A percentile compares a stretch with the other conserved stretches of the same genome.
Evolutionary conservation across 2,797 vertebrate species (phyloP).

Genomic region (Novumbra hubbsi): DNA sequence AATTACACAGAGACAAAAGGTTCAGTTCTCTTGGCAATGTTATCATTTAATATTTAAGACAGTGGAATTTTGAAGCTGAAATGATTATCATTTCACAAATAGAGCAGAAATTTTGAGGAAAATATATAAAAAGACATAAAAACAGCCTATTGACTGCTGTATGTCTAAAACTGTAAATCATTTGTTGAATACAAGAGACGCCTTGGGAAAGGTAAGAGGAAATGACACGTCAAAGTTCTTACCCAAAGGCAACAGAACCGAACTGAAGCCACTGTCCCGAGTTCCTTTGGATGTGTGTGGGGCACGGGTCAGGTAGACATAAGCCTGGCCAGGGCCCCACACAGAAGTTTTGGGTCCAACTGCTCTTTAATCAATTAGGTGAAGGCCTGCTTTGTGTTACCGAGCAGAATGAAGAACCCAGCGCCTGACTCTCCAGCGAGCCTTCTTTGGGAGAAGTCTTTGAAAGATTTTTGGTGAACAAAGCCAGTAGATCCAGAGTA

Average conservation of each 20-base stretch:
- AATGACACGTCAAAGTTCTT: slow-evolving; percentile 44
- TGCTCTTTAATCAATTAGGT: slow-evolving; percentile 53
- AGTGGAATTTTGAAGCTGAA: slow-evolving; percentile 39
- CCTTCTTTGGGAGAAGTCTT: slow-evolving; percentile 49
- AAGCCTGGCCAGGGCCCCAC: slow-evolving; percentile 35
- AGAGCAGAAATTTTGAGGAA: slow-evolving; percentile 46
- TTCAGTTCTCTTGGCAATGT: slow-evolving; percentile 39
- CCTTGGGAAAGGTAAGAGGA: slow-evolving; percentile 46
- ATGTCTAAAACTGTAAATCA: slow-evolving; percentile 38
- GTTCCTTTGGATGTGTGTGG: slow-evolving; percentile 42
- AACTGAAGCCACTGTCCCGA: slow-evolving; percentile 50
- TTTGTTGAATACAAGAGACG: slow-evolving; percentile 36
- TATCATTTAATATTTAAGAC: slow-evolving; percentile 50
- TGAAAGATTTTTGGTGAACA: slow-evolving; percentile 65
- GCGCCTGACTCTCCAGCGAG: slow-evolving; percentile 37
- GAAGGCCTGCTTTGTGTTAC: slow-evolving; percentile 41
- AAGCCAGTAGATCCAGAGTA: slow-evolving; percentile 60
- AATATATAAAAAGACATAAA: slow-evolving; percentile 43
- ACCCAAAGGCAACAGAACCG: slow-evolving; percentile 55
- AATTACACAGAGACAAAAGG: slow-evolving; percentile 35
- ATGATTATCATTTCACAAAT: slow-evolving; percentile 42
- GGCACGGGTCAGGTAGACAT: slow-evolving; percentile 33
- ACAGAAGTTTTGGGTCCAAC: slow-evolving; percentile 34
- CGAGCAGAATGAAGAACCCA: slow-evolving; percentile 36
- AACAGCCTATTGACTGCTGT: slow-evolving; percentile 21